Percentiles rank a stretch among this genome's conserved stretches.
Evolutionary conservation across 2,113 vertebrate genomes (phyloP).

Genomic region (Heterotilapia buettikoferi): DNA sequence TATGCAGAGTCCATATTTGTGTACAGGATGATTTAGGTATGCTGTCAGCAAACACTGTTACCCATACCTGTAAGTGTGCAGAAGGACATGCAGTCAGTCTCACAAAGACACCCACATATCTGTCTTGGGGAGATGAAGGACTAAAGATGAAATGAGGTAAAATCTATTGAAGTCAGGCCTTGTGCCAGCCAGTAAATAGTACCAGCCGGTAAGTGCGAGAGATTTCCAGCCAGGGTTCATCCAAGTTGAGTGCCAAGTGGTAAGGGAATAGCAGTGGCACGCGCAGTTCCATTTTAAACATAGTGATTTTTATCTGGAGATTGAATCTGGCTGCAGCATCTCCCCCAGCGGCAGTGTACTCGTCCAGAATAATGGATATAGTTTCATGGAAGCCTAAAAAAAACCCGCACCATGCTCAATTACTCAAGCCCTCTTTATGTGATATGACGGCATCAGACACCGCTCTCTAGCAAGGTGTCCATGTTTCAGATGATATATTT

Average conservation of each 20-base stretch:
- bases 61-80: background rate
- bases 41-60: background rate
- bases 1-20: background rate
- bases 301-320: slow-evolving; percentile 54
- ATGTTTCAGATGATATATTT: background rate
- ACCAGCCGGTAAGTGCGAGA: background rate
- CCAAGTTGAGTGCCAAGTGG: slow-evolving; percentile 44
- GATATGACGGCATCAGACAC: slow-evolving; percentile 2
- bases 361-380: slow-evolving; percentile 51
- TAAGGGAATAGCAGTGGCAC: slow-evolving; percentile 41
- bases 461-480: background rate
- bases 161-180: slow-evolving; percentile 23
- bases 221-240: slow-evolving; percentile 48
- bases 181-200: slow-evolving; percentile 36
- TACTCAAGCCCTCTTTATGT: slow-evolving; percentile 41
- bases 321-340: slow-evolving; percentile 57
- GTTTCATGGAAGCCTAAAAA: slow-evolving; percentile 41
- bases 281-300: slow-evolving; percentile 49
- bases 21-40: background rate
- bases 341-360: slow-evolving; percentile 43
- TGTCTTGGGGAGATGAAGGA: slow-evolving; percentile 5
- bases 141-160: background rate
- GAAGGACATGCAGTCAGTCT: background rate
- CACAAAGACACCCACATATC: slow-evolving; percentile 4
- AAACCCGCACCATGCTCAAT: slow-evolving; percentile 38